Percentiles rank a stretch among this genome's conserved stretches.
Conservation (phyloP, 2,888 invertebrate genomes). For the Hecatera dysodea region DNA sequence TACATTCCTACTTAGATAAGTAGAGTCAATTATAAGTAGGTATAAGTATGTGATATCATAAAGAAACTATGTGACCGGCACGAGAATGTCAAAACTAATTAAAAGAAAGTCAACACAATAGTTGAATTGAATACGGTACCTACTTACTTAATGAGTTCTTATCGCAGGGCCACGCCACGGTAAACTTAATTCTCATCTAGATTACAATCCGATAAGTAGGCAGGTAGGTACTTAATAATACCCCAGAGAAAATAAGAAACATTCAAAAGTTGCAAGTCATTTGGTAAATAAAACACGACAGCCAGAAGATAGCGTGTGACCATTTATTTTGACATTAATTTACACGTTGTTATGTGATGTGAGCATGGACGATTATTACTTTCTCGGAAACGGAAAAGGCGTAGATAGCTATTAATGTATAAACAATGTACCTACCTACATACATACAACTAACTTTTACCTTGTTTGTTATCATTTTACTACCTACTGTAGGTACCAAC, state of each 20-base stretch:
- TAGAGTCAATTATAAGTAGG: too few relatives aligned
- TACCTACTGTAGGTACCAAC: too few relatives aligned
- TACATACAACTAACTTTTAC: slow-evolving; percentile 4
- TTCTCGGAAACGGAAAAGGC: slow-evolving; percentile 35
- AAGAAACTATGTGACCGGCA: neutral
- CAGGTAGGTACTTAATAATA: slow-evolving; percentile 3
- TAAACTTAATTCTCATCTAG: slow-evolving; percentile 9
- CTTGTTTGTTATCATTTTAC: too few relatives aligned
- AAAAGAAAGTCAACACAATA: slow-evolving; percentile 29
- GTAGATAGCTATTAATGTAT: slow-evolving; percentile 11
- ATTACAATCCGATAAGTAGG: slow-evolving; percentile 2
- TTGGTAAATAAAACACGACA: slow-evolving; percentile 6
- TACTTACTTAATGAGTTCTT: slow-evolving; percentile 4
- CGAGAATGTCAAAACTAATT: slow-evolving; percentile 11
- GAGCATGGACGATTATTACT: slow-evolving; percentile 28
- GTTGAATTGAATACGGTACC: neutral
- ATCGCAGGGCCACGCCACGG: neutral
- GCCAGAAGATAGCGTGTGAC: slow-evolving; percentile 17
- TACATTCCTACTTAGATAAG: neutral
- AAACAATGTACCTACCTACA: neutral
- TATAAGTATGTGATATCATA: neutral
- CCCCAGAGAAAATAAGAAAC: slow-evolving; percentile 13
- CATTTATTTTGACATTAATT: slow-evolving; percentile 46
- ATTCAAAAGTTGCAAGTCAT: slow-evolving; percentile 10
- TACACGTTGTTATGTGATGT: slow-evolving; percentile 29